Conservation (phyloP, 2,888 invertebrate species). For the Drosophila ochracea region DNA sequence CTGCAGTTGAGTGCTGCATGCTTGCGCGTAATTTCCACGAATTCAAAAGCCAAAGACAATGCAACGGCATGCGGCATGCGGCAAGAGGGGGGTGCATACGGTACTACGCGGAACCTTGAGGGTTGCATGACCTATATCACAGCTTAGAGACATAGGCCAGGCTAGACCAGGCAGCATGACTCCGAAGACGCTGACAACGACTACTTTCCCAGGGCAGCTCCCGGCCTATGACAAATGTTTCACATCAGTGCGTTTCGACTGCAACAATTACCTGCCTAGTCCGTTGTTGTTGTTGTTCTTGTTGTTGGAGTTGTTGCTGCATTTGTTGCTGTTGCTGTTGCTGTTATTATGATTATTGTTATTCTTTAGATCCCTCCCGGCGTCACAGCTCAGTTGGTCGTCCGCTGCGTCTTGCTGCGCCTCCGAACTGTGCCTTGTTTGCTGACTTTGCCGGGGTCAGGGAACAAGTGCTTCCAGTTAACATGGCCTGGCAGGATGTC, state of each 20-base stretch:
- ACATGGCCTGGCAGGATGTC: constrained; percentile 65
- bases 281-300: constrained; percentile 18
- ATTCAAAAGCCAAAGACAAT: constrained; percentile 63
- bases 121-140: constrained; percentile 81
- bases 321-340: background rate
- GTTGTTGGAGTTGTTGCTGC: constrained; percentile 1
- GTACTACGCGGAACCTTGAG: constrained; percentile 71
- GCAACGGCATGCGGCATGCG: constrained; percentile 26
- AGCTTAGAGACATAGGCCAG: constrained; percentile 53
- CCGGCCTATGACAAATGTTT: constrained; percentile 82
- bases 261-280: constrained; percentile 73
- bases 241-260: constrained; percentile 80
- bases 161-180: constrained; percentile 19
- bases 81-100: constrained; percentile 22
- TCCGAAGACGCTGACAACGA: constrained; percentile 45
- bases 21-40: constrained; percentile 74
- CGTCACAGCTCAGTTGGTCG: constrained; percentile 79
- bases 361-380: constrained; percentile 42
- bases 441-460: constrained; percentile 30
- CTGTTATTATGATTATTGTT: constrained; percentile 35
- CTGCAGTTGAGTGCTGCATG: constrained; percentile 39
- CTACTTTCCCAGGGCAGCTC: constrained; percentile 76
- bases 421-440: constrained; percentile 14
- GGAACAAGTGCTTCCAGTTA: constrained; percentile 77
- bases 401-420: constrained; percentile 65